A percentile compares a stretch with the other conserved stretches of the same genome.
phyloP scores from a whole-genome alignment of 2,113 vertebrate species.

The Marmota monax region DNA sequence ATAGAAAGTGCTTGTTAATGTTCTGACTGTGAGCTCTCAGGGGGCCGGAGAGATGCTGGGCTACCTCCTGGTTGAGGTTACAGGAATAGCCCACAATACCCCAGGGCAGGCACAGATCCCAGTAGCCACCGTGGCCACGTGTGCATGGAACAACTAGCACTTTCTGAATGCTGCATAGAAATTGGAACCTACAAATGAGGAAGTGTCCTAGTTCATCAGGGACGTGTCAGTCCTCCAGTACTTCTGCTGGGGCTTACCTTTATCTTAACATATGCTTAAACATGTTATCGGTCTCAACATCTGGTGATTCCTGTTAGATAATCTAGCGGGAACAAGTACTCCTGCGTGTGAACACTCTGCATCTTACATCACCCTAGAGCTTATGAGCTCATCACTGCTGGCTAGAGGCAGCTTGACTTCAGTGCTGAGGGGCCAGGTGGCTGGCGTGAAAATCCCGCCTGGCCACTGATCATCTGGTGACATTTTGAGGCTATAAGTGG shows the following conservation, averaged over 20 bases:
- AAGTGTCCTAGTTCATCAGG: not conserved
- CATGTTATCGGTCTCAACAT: not conserved
- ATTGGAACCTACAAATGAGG: not conserved
- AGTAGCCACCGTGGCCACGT: not conserved
- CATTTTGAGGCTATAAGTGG: not conserved
- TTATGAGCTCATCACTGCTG: accelerated
- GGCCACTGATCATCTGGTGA: accelerated
- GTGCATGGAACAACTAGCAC: too few species aligned
- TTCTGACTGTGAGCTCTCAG: not conserved
- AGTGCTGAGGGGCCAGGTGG: accelerated
- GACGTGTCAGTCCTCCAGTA: not conserved
- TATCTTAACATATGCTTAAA: too few species aligned
- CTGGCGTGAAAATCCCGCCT: not conserved
- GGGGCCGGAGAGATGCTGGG: not conserved
- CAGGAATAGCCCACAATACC: not conserved
- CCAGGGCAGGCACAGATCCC: too few species aligned
- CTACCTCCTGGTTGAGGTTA: not conserved
- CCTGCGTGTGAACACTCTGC: not conserved
- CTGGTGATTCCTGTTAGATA: not conserved
- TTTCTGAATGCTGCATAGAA: too few species aligned
- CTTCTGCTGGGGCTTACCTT: not conserved
- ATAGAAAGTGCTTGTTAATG: slow-evolving; percentile 21
- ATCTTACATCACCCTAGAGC: accelerated
- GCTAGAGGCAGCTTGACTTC: too few species aligned
- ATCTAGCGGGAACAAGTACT: too few species aligned